Conservation (phyloP, 2,888 invertebrate species). For the Netelia inedita region DNA sequence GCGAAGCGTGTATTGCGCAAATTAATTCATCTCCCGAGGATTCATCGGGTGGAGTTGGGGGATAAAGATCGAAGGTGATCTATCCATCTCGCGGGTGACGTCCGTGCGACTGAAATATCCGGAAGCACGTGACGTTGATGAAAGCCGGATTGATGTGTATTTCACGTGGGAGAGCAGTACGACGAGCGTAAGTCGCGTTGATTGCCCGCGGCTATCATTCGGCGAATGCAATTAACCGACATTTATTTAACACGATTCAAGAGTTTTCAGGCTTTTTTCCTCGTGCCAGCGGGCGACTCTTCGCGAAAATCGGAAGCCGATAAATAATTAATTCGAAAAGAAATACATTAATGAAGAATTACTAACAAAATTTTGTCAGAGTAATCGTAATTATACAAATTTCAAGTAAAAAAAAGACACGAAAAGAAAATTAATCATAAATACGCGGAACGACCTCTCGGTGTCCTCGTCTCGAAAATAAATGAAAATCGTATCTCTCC, state of each 20-base stretch:
- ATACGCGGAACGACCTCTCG: too few species aligned
- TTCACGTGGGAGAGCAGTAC: background rate
- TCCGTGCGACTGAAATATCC: conserved; percentile 54
- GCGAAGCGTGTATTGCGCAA: background rate
- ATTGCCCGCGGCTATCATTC: background rate
- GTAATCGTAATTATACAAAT: too few species aligned
- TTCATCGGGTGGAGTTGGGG: conserved; percentile 24
- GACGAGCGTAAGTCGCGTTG: background rate
- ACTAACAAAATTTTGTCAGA: too few species aligned
- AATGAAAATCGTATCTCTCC: conserved; percentile 17
- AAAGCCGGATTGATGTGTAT: conserved; percentile 26
- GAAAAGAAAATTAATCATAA: too few species aligned
- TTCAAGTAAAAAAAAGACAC: too few species aligned
- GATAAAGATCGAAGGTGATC: conserved; percentile 48
- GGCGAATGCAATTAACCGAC: conserved; percentile 19
- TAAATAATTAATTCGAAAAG: background rate
- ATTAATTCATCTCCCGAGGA: conserved; percentile 11
- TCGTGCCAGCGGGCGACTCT: background rate
- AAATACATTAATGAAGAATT: background rate
- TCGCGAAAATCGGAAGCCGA: background rate
- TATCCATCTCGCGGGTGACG: conserved; percentile 52
- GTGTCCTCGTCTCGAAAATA: background rate
- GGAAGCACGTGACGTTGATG: conserved; percentile 59
- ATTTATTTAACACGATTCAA: background rate
- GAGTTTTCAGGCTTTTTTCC: background rate